A percentile compares a stretch with the other conserved stretches of the same genome.
These are phyloP conservation scores for Acanthurus leucopareius DNA, from an alignment of 2,797 vertebrate species.

Conservation along the genomic window DNA sequence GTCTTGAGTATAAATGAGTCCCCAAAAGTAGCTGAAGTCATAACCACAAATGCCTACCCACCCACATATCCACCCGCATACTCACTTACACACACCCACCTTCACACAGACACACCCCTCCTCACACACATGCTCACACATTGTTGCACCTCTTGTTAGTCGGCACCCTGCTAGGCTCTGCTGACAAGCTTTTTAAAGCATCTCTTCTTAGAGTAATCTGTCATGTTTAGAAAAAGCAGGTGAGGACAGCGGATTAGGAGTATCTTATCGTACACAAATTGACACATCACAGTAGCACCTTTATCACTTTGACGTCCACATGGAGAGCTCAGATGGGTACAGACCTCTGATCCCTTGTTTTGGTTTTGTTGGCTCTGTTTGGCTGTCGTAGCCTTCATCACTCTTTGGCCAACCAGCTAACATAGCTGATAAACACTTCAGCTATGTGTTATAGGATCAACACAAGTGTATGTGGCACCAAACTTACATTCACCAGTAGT, in stretches of 20 bases:
- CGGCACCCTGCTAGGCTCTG: neutral
- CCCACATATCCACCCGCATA: no score
- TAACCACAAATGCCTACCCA: no score
- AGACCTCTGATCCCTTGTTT: neutral
- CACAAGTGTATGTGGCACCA: neutral
- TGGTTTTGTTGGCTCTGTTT: constrained; percentile 7
- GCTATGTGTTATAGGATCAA: neutral
- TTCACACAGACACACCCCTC: constrained; percentile 4
- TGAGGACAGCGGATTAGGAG: constrained; percentile 33
- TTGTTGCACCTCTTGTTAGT: constrained; percentile 3
- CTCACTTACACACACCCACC: no score
- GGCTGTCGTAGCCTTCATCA: neutral
- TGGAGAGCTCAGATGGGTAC: neutral
- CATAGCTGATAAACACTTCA: constrained; percentile 10
- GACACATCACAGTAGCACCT: constrained; percentile 18
- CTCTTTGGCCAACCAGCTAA: neutral
- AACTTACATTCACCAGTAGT: constrained; percentile 9
- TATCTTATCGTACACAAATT: constrained; percentile 11
- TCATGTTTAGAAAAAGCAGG: constrained; percentile 42
- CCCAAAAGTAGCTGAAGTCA: no score
- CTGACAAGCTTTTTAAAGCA: constrained; percentile 42
- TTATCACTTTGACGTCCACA: constrained; percentile 17
- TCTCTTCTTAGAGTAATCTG: constrained; percentile 19
- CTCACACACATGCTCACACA: neutral
- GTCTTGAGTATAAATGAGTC: no score